These are phyloP conservation scores for Allophyes oxyacanthae DNA, from an alignment of 2,888 invertebrate species.

Conservation along the genomic window DNA sequence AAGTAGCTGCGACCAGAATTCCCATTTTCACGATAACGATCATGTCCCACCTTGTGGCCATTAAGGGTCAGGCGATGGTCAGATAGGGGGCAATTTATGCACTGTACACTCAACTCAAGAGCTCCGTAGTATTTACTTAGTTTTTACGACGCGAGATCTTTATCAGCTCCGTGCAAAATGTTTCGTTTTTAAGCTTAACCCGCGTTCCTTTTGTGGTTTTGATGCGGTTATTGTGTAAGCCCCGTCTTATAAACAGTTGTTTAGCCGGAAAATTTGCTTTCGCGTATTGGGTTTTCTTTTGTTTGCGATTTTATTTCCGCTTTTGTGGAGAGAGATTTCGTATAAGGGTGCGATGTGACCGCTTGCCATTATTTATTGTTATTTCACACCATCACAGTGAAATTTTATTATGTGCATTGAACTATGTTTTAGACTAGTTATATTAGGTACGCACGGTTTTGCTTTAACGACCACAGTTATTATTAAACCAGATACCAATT, in stretches of 20 bases:
- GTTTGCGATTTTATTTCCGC: constrained; percentile 12
- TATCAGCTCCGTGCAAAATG: constrained; percentile 77
- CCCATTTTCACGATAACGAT: constrained; percentile 84
- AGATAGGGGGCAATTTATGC: constrained; percentile 86
- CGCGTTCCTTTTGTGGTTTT: constrained; percentile 51
- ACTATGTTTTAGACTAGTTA: not conserved
- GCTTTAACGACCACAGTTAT: constrained; percentile 1
- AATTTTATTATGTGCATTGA: not conserved
- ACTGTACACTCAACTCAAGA: constrained; percentile 83
- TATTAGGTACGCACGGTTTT: constrained; percentile 1
- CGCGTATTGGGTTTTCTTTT: constrained; percentile 22
- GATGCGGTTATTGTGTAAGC: constrained; percentile 53
- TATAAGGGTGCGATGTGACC: constrained; percentile 4
- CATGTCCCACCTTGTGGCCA: constrained; percentile 84
- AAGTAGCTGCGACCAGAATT: constrained; percentile 77
- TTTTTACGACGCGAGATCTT: constrained; percentile 77
- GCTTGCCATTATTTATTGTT: constrained; percentile 12
- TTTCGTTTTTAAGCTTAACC: constrained; percentile 61
- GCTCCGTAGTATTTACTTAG: constrained; percentile 78
- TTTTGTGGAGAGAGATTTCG: constrained; percentile 13
- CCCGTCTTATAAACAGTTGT: constrained; percentile 36
- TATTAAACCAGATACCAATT: constrained; percentile 16
- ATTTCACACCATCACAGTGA: not conserved
- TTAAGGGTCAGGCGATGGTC: constrained; percentile 86
- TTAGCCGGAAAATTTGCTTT: constrained; percentile 27